Evolutionary conservation across 1,140 invertebrate genomes (phyloP).

Genomic region (Heliconius eleuchia): DNA sequence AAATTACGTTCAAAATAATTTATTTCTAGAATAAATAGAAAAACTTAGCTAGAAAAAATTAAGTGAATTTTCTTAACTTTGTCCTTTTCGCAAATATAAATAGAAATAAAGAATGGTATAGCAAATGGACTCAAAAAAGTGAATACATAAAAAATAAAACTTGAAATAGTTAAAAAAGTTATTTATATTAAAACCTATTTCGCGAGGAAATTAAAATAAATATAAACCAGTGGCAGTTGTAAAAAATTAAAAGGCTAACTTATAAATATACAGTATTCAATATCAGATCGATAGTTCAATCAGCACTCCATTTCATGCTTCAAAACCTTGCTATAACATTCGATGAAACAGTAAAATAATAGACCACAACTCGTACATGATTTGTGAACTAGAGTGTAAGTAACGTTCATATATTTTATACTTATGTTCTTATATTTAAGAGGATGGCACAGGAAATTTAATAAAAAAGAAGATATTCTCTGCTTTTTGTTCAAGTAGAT

Average conservation of each 20-base stretch:
- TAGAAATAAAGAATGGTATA: not conserved
- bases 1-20: too few species aligned
- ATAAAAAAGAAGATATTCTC: too few species aligned
- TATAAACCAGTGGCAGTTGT: not conserved
- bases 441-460: too few species aligned
- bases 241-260: not conserved
- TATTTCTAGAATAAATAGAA: too few species aligned
- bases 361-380: not conserved
- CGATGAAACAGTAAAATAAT: conserved; percentile 8
- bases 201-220: conserved; percentile 6
- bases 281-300: conserved; percentile 15
- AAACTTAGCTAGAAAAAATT: too few species aligned
- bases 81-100: not conserved
- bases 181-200: not conserved
- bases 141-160: not conserved
- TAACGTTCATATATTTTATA: not conserved
- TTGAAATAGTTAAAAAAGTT: not conserved
- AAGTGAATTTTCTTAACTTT: too few species aligned
- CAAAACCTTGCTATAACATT: conserved; percentile 1
- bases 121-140: not conserved
- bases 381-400: not conserved
- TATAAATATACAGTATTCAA: conserved; percentile 17
- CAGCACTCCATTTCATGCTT: conserved; percentile 12
- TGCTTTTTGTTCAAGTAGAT: too few species aligned
- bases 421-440: too few species aligned